These are phyloP conservation scores for Odontophorus gujanensis DNA, from an alignment of 2,113 vertebrate species.

Conservation along the genomic window DNA sequence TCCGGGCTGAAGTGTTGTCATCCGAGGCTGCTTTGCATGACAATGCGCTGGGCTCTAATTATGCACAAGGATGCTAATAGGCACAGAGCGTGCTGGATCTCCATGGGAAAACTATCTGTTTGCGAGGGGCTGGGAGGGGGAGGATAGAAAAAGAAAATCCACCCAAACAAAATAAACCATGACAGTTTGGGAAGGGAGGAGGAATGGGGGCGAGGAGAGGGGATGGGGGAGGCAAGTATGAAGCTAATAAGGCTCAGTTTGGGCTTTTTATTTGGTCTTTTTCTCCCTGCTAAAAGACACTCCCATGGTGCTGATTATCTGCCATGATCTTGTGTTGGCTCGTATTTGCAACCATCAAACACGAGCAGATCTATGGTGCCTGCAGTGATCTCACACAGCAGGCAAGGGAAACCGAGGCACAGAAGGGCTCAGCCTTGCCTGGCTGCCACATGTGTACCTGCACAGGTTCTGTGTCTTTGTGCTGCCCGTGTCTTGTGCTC, in stretches of 20 bases:
- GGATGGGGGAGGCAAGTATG: background rate
- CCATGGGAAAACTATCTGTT: conserved; percentile 79
- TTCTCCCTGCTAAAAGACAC: background rate
- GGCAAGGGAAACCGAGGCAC: background rate
- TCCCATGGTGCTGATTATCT: accelerated
- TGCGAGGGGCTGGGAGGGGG: background rate
- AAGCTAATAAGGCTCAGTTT: background rate
- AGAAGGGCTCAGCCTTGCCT: background rate
- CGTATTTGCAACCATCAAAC: accelerated
- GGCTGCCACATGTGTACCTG: background rate
- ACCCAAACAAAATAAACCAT: conserved; percentile 67
- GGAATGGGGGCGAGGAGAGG: background rate
- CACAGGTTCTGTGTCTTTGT: background rate
- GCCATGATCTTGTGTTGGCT: accelerated
- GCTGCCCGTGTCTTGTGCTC: background rate
- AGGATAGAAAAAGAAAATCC: conserved; percentile 32
- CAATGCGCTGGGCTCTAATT: conserved; percentile 77
- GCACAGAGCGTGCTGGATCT: conserved; percentile 46
- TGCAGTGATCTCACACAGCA: accelerated
- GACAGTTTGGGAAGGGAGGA: conserved; percentile 42
- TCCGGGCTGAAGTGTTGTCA: conserved; percentile 83
- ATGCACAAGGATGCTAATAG: conserved; percentile 84
- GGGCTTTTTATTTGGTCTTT: background rate
- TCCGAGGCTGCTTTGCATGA: conserved; percentile 82
- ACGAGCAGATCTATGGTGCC: accelerated